Evolutionary conservation across 2,797 vertebrate genomes (phyloP).

Genomic region (Pygocentrus nattereri): DNA sequence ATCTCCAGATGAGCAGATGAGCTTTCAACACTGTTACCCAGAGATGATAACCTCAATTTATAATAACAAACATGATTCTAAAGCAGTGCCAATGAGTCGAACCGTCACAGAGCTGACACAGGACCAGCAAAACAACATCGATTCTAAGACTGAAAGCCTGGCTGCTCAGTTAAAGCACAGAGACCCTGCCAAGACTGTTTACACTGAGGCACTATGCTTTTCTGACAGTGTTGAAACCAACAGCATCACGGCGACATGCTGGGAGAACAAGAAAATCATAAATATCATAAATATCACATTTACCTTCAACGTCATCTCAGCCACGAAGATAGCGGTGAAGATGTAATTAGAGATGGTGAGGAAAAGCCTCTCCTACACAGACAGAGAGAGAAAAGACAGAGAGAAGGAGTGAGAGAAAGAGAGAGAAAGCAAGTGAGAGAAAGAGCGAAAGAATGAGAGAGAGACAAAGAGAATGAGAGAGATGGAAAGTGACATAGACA

Average conservation of each 20-base stretch:
- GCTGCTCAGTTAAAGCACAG: background rate
- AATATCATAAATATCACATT: constrained; percentile 61
- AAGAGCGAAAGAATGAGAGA: background rate
- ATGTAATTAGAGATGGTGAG: constrained; percentile 98
- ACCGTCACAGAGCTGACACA: background rate
- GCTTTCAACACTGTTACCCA: no score
- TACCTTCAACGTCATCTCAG: constrained; percentile 98
- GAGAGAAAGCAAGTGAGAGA: background rate
- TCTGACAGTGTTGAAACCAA: background rate
- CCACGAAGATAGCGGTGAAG: constrained; percentile 97
- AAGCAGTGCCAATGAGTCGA: background rate
- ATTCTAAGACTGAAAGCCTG: constrained; percentile 9
- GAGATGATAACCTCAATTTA: background rate
- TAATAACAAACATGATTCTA: background rate
- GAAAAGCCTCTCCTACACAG: constrained; percentile 90
- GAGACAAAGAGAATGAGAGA: no score
- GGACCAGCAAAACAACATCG: background rate
- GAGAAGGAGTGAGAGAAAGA: background rate
- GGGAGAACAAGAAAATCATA: constrained; percentile 51
- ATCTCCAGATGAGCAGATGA: background rate
- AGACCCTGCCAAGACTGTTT: background rate
- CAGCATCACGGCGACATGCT: background rate
- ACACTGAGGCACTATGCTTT: background rate
- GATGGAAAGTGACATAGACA: no score
- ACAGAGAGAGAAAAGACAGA: constrained; percentile 19